These are phyloP conservation scores for Lagopus muta DNA, from an alignment of 2,113 vertebrate species.

Conservation along the genomic window DNA sequence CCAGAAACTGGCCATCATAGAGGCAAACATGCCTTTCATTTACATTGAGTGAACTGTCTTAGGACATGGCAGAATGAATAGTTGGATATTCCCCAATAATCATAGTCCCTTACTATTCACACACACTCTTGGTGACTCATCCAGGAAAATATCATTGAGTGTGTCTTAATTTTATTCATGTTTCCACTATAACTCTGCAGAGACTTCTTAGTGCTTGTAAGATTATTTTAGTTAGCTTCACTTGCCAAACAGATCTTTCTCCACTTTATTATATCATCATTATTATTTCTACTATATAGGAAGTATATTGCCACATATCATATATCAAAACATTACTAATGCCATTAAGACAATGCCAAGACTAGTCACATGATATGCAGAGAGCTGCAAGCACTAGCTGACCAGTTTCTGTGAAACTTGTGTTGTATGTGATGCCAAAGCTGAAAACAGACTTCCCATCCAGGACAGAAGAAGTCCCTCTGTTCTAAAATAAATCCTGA, in stretches of 20 bases:
- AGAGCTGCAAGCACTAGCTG: background rate
- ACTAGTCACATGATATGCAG: background rate
- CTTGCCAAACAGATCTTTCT: slow-evolving; percentile 62
- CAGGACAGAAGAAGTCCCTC: background rate
- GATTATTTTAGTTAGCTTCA: slow-evolving; percentile 64
- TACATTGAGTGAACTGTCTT: slow-evolving; percentile 13
- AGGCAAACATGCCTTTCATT: slow-evolving; percentile 44
- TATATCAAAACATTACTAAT: slow-evolving; percentile 62
- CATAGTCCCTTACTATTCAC: slow-evolving; percentile 18
- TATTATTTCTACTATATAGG: slow-evolving; percentile 51
- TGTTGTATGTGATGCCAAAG: background rate
- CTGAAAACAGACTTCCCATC: background rate
- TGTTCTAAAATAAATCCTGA: background rate
- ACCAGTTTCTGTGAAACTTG: background rate
- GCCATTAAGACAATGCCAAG: slow-evolving; percentile 40
- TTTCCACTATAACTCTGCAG: slow-evolving; percentile 39
- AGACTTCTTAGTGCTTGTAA: slow-evolving; percentile 57
- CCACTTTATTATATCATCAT: slow-evolving; percentile 63
- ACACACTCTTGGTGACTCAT: slow-evolving; percentile 35
- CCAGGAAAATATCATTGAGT: slow-evolving; percentile 55
- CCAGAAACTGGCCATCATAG: slow-evolving; percentile 17
- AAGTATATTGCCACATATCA: slow-evolving; percentile 8
- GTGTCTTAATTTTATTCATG: slow-evolving; percentile 58
- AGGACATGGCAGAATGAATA: slow-evolving; percentile 1
- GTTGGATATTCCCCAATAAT: background rate